These are phyloP conservation scores for Telenomus remus DNA, from an alignment of 1,140 invertebrate genomes.

Conservation along the genomic window DNA sequence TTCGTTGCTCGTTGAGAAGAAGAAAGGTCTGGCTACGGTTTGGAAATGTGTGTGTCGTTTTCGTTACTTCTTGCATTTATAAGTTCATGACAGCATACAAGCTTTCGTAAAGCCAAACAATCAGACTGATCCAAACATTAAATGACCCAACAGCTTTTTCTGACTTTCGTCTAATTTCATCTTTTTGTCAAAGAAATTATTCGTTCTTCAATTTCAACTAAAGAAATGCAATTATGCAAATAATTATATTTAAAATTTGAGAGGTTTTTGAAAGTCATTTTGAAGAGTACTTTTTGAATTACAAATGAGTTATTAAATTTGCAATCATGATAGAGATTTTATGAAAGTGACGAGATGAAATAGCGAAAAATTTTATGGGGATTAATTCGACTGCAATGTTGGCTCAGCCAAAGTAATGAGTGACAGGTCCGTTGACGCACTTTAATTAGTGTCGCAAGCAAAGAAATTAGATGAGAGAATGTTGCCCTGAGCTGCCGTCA, in stretches of 20 bases:
- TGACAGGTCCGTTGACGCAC: slow-evolving; percentile 47
- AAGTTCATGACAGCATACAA: slow-evolving; percentile 32
- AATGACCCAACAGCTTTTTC: slow-evolving; percentile 59
- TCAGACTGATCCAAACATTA: slow-evolving; percentile 58
- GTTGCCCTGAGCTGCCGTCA: slow-evolving; percentile 40
- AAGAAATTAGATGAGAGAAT: slow-evolving; percentile 47
- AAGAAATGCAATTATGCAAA: no score
- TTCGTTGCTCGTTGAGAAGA: slow-evolving; percentile 41
- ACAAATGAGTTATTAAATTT: no score
- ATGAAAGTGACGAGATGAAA: neutral
- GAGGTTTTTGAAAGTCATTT: no score
- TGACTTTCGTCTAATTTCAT: slow-evolving; percentile 39
- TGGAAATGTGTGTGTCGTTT: slow-evolving; percentile 65
- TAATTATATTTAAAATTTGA: no score
- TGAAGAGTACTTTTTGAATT: no score
- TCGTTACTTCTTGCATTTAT: slow-evolving; percentile 50
- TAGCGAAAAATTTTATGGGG: neutral
- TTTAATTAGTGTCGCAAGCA: slow-evolving; percentile 55
- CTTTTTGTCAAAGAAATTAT: no score
- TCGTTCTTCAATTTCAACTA: no score
- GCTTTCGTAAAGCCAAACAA: slow-evolving; percentile 27
- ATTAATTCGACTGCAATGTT: neutral
- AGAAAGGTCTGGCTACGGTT: slow-evolving; percentile 45
- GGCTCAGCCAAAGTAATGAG: slow-evolving; percentile 19
- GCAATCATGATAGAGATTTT: no score